phyloP scores from a whole-genome alignment of 2,113 vertebrate species.

The Cottus gobio region DNA sequence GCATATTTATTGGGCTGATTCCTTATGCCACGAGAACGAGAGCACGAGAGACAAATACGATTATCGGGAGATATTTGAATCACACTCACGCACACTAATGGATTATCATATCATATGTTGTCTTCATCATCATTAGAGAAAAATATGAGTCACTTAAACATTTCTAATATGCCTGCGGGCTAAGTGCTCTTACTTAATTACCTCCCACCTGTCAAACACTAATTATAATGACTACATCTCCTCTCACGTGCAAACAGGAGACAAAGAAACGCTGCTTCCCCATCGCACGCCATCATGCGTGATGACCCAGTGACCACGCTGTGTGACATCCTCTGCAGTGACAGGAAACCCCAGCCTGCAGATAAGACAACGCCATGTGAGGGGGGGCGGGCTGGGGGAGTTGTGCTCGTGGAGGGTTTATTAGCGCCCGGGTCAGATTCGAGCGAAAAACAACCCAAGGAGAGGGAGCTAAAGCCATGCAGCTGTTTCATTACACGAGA shows the following conservation, averaged over 20 bases:
- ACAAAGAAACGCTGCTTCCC: background rate
- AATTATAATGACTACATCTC: background rate
- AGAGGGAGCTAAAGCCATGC: slow-evolving; percentile 63
- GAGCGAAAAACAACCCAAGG: slow-evolving; percentile 71
- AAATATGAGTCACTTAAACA: slow-evolving; percentile 44
- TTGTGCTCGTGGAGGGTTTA: slow-evolving; percentile 39
- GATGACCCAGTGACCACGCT: slow-evolving; percentile 27
- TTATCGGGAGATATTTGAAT: slow-evolving; percentile 3
- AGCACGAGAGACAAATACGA: background rate
- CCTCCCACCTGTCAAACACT: slow-evolving; percentile 47
- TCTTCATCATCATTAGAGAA: slow-evolving; percentile 50
- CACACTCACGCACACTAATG: slow-evolving; percentile 5
- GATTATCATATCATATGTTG: slow-evolving; percentile 36
- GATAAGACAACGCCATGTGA: background rate
- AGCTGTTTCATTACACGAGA: slow-evolving; percentile 75
- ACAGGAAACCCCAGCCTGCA: slow-evolving; percentile 39
- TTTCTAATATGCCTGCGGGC: slow-evolving; percentile 35
- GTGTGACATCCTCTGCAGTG: slow-evolving; percentile 22
- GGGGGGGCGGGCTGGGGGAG: background rate
- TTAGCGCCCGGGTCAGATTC: slow-evolving; percentile 71
- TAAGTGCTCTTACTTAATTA: slow-evolving; percentile 46
- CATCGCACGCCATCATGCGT: slow-evolving; percentile 22
- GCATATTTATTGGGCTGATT: background rate
- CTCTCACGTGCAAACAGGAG: slow-evolving; percentile 4
- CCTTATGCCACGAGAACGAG: background rate